Evolutionary conservation across 2,888 invertebrate species (phyloP), one percentile per base, ranked within the genome.

Genomic region (Acleris cristana): DNA sequence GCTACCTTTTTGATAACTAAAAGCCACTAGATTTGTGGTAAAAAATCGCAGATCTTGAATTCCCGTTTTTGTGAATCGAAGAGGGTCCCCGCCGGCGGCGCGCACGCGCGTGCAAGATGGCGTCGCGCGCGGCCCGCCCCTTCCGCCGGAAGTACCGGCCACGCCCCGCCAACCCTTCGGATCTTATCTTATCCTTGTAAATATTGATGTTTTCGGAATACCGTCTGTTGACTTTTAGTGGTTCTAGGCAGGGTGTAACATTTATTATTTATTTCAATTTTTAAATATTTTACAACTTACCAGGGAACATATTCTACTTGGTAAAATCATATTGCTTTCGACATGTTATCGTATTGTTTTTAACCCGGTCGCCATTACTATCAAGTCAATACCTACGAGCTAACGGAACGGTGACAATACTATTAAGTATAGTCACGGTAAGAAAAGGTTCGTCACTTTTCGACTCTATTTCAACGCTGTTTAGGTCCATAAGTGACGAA

Each of bases 111-210:
- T 71, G 73, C 86, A 89, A 89, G 74, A 89, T 89, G 89, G 89
- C 89, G 85, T 79, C 85, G 67, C 69, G 60, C 48, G 67, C 61
- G 81, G 81, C 69, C 88, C 90, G 85, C 90, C 91, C 78, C 84
- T 87, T 90, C 90, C 90, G 89, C 81, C 90, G 90, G 90, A 91
- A 77, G 81, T 90, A 87, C 88, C 83, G 34, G 66, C 68, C 55
- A 64, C 69, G 58, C 70, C 62, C 57, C 65, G 59, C 68, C 61
- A 56, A 66, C 66, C 66, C 57, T 61, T 65, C 57, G 62, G 69
- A 66, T 66, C 45, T 61, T 45, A 66, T 66, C 66, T 45, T n/a
- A 44, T 26, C 57, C 44, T 26, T 53, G 65, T 56, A 61, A 66
- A 62, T 57, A 62, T 66, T 66, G 61, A 21, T 23, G 40, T 51